Evolutionary conservation across 2,113 vertebrate species (phyloP).

Genomic region (Salvator merianae): DNA sequence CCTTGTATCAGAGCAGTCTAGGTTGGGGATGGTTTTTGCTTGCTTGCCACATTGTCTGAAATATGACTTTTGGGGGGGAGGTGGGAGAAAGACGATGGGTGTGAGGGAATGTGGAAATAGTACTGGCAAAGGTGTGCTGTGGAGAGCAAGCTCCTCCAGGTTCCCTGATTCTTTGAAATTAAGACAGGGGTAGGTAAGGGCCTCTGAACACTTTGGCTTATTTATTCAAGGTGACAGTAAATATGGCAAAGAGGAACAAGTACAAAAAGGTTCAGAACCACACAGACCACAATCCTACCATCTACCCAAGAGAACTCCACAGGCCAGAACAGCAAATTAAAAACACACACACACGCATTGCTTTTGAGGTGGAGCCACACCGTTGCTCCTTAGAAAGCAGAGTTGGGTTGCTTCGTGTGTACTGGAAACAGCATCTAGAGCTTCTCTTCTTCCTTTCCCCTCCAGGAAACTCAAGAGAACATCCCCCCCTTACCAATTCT

Average conservation of each 20-base stretch:
- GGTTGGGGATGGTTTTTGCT: not conserved
- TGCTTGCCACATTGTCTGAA: not conserved
- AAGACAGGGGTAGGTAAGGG: not conserved
- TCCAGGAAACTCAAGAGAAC: not conserved
- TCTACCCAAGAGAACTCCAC: not conserved
- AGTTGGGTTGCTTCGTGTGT: too few relatives aligned
- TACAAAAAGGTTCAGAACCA: too few relatives aligned
- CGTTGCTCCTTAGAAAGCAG: not conserved
- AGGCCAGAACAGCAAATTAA: not conserved
- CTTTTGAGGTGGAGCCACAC: rapidly evolving
- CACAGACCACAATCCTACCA: too few relatives aligned
- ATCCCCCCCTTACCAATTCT: conserved; percentile 64
- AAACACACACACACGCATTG: too few relatives aligned
- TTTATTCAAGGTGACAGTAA: too few relatives aligned
- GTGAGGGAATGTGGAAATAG: not conserved
- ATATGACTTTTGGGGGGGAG: not conserved
- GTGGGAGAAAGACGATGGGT: too few relatives aligned
- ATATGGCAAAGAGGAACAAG: too few relatives aligned
- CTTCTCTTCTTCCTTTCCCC: too few relatives aligned
- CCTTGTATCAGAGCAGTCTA: not conserved
- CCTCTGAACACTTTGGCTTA: not conserved
- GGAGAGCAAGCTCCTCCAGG: not conserved
- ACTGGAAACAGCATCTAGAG: not conserved
- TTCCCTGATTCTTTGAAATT: too few relatives aligned
- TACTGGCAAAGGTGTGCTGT: not conserved